Evolutionary conservation across 2,888 invertebrate species (phyloP), one percentile per base, ranked within the genome.

Genomic region (Muscina levida): DNA sequence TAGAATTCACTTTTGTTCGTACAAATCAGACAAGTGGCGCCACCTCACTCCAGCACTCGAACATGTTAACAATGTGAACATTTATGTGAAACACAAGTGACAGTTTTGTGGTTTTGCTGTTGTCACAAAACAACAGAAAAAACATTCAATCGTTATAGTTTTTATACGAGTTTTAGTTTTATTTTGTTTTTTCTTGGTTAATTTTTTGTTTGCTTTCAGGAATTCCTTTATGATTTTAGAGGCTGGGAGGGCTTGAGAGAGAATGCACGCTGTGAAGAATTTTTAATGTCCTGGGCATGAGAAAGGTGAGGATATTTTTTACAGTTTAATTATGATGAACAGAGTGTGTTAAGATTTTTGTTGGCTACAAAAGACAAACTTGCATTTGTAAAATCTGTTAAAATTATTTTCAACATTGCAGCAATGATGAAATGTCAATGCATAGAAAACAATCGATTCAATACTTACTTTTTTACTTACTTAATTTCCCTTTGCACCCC

Each of bases 271-370:
- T 81, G 81, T 81, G 81, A 81, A 56, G 81, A 77, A 77, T 81
- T 74, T 77, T 81, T 81, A 77, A 81, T 81, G 68, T 81, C 77
- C 81, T 81, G 81, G 77, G 74, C 48, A 53, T 77, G 77, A 77
- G 74, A 59, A 59, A 48, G n/a, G n/a, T 31, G 31, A 31, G 8
- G 31, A 31, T 5, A 31, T 31, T 31, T 31, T 31, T 31, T 31
- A 31, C 31, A 31, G 8, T 31, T 31, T 31, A 5, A 31, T 31
- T 31, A 31, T 31, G 31, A 31, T 5, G 8, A 31, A 31, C 3
- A n/a, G n/a, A n/a, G n/a, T n/a, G n/a, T n/a, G n/a, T n/a, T n/a
- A n/a, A n/a, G n/a, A n/a, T n/a, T n/a, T n/a, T n/a, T n/a, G n/a
- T n/a, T n/a, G n/a, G n/a, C n/a, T n/a, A n/a, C n/a, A n/a, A n/a